Base-by-base conservation (phyloP, 2,888 invertebrate genomes). In the Callyntrura sp. region DNA sequence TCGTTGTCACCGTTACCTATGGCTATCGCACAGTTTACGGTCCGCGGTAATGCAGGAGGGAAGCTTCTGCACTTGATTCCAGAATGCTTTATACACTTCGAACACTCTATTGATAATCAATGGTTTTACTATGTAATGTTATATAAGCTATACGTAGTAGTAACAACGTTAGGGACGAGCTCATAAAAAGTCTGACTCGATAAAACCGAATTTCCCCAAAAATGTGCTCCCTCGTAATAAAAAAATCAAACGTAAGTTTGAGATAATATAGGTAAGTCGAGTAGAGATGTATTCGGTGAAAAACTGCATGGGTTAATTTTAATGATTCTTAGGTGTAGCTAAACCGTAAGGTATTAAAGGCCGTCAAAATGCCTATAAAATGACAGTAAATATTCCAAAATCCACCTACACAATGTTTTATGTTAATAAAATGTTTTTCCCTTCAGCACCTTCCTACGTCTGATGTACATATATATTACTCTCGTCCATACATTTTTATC, bases 361-460 rank as follows among this genome's bases (percentile, higher is more conserved):
- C 35, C 35, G 35, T 6, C 35, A 35, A 35, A 35, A 35, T 35
- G 35, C 35, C 35, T 35, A 35, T 35, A 35, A 35, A 35, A 35
- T 6, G 35, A 35, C 35, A 35, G 6, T 35, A 35, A 78, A 11
- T 62, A 9, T 62, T 62, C 14, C 2, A 17, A 51, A 48, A 51
- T 57, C 51, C 84, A 55, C 68, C 84, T 60, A 84, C 84, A 84
- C 25, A 48, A 51, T 11, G 43, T 8, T 73, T 73, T 73, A 23
- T 23, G 60, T 62, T 20, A 57, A 43, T 55, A 70, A 43, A 28
- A 55, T 35, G 25, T 82, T 84, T 43, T 65, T 45, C 55, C 25
- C 28, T 28, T 51, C 23, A 84, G 17, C 68, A 68, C 65, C 84
- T 70, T 70, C 17, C 17, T 17, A 4, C 35, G 2, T 35, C 35